A percentile compares a stretch with the other conserved stretches of the same genome.
These are phyloP conservation scores for Drosophila cognata DNA, from an alignment of 2,888 invertebrate species.

Conservation along the genomic window DNA sequence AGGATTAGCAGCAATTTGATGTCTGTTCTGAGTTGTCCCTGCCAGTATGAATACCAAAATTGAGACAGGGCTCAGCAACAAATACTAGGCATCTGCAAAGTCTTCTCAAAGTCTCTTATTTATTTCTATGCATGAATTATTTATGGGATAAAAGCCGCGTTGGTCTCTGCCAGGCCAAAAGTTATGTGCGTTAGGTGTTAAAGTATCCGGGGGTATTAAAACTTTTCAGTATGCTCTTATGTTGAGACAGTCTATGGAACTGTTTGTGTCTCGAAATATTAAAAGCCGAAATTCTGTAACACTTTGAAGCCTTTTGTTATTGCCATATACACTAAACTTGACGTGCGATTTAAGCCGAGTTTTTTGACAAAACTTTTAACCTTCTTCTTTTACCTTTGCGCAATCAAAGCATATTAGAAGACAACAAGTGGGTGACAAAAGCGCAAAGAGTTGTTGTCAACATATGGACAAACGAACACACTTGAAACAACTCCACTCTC, in stretches of 20 bases:
- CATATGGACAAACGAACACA: slow-evolving; percentile 41
- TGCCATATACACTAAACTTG: slow-evolving; percentile 11
- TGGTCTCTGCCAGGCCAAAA: slow-evolving; percentile 30
- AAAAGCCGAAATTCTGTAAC: slow-evolving; percentile 4
- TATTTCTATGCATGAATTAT: slow-evolving; percentile 76
- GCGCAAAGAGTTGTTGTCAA: slow-evolving; percentile 33
- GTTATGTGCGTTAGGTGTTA: slow-evolving; percentile 45
- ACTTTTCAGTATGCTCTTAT: slow-evolving; percentile 54
- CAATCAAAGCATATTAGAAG: slow-evolving; percentile 48
- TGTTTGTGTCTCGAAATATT: neutral
- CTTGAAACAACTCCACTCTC: slow-evolving; percentile 32
- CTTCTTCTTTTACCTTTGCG: slow-evolving; percentile 23
- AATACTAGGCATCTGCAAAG: slow-evolving; percentile 29
- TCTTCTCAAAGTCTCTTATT: slow-evolving; percentile 67
- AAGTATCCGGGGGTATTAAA: slow-evolving; percentile 41
- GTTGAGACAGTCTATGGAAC: slow-evolving; percentile 7
- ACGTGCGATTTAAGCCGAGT: slow-evolving; percentile 46
- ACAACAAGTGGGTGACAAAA: slow-evolving; percentile 64
- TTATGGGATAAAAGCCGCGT: slow-evolving; percentile 59
- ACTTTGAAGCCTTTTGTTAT: slow-evolving; percentile 28
- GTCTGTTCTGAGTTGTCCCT: slow-evolving; percentile 32
- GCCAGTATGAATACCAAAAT: slow-evolving; percentile 5
- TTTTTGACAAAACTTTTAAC: slow-evolving; percentile 50
- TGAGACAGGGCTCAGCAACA: neutral
- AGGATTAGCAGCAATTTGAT: slow-evolving; percentile 69